Base-by-base conservation (phyloP, 2,888 invertebrate genomes). In the Agyllia agylla region DNA sequence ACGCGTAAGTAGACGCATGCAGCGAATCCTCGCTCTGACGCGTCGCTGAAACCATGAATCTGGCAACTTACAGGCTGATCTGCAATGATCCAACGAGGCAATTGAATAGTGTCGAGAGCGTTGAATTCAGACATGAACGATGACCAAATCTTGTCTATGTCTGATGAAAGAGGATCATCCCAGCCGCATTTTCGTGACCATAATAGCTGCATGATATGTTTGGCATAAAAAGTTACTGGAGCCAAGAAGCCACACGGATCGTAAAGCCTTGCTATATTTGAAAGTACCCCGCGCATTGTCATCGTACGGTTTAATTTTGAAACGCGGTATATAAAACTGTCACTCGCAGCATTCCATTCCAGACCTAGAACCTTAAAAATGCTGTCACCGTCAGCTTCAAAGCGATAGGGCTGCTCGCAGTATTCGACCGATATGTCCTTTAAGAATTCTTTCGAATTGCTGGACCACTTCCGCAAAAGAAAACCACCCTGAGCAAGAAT, bases 171-270 rank as follows among this genome's bases (percentile, higher is more conserved):
- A 31, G 57, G 82, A 82, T 82, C 82, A 33, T 82, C 82, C 82
- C 82, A 82, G 30, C 20, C 15, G 27, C 82, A 82, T n/a, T 82
- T 30, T 15, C 27, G 33, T 6, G 64, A 64, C 82, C 82, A 82
- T n/a, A 82, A 35, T 1, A 8, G 24, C 42, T 82, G 82, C 82
- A 82, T 82, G 24, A 82, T 33, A 24, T 82, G 64, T 17, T 82
- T 82, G 6, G 82, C 64, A 17, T 30, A 15, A 64, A 90, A 83
- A 0, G 85, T 84, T 20, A 89, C 87, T 2, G 93, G 91, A 11
- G 91, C 49, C 73, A 93, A 64, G 17, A 84, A 92, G 6, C 90
- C 90, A 35, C 89, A 84, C 6, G 93, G 90, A 38, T 92, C 90
- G 73, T 90, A 92, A 1, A 93, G 49, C 5, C 88, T 81, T 3